Evolutionary conservation across 2,888 invertebrate species (phyloP).

Genomic region (Steinernema carpocapsae): DNA sequence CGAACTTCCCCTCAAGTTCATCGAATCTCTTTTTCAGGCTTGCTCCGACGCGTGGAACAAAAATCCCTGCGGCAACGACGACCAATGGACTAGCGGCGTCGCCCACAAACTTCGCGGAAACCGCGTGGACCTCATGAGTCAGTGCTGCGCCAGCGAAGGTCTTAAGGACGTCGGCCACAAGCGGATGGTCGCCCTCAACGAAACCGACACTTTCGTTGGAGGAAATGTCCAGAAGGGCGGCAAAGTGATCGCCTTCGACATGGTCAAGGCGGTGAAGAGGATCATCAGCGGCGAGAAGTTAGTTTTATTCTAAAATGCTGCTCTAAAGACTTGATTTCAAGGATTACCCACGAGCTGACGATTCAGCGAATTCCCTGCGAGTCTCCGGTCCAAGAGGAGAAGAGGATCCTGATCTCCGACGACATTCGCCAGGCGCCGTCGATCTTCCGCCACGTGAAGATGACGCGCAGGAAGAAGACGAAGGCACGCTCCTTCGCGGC

Average conservation of each 20-base stretch:
- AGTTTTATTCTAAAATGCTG: not conserved
- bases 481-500: conserved; percentile 11
- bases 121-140: conserved; percentile 24
- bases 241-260: conserved; percentile 24
- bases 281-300: conserved; percentile 19
- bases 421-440: not conserved
- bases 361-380: conserved; percentile 27
- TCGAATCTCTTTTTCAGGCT: not conserved
- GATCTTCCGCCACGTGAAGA: not conserved
- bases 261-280: not conserved
- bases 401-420: not conserved
- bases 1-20: no score
- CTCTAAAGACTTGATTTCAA: not conserved
- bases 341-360: conserved; percentile 24
- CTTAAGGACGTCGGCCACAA: not conserved
- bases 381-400: not conserved
- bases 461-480: not conserved
- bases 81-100: conserved; percentile 26
- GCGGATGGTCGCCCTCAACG: conserved; percentile 14
- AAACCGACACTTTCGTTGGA: conserved; percentile 14
- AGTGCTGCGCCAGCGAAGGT: conserved; percentile 28
- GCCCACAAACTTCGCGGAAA: conserved; percentile 26
- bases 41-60: conserved; percentile 8
- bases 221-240: conserved; percentile 4
- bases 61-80: conserved; percentile 22